Percentiles rank a stretch among this genome's conserved stretches.
These are phyloP conservation scores for Pollenia angustigena DNA, from an alignment of 2,888 invertebrate species.

Conservation along the genomic window DNA sequence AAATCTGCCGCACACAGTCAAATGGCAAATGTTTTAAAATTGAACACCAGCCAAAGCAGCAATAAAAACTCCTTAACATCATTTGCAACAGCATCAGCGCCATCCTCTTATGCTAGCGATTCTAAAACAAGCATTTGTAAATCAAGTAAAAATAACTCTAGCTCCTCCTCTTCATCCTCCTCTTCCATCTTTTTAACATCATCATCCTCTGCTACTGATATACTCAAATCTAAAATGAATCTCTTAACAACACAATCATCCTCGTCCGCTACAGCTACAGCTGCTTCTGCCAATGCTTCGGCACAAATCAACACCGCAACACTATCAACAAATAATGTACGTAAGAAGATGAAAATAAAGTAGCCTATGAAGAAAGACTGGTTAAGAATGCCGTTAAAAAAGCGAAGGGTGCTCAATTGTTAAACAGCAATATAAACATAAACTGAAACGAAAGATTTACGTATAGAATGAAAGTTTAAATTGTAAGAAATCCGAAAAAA, in stretches of 20 bases:
- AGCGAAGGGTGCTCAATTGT: conserved; percentile 67
- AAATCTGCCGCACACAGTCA: not conserved
- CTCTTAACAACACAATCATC: conserved; percentile 13
- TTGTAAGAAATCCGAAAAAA: not conserved
- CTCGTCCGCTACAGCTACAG: not conserved
- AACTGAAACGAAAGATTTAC: not conserved
- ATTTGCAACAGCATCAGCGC: not conserved
- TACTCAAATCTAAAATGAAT: conserved; percentile 52
- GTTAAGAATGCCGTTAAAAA: conserved; percentile 65
- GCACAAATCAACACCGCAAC: conserved; percentile 13
- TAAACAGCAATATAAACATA: conserved; percentile 24
- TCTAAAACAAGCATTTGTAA: conserved; percentile 31
- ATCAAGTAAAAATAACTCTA: conserved; percentile 19
- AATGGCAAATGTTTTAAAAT: conserved; percentile 19
- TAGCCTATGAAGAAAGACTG: conserved; percentile 58
- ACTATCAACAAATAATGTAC: conserved; percentile 53
- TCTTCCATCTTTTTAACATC: not conserved
- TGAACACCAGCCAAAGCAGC: not conserved
- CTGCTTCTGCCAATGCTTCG: not conserved
- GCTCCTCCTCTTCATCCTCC: conserved; percentile 4
- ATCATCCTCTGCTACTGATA: not conserved
- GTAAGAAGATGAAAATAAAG: conserved; percentile 61
- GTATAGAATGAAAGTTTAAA: conserved; percentile 26
- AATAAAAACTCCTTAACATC: conserved; percentile 7
- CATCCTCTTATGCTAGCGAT: not conserved